phyloP scores from a whole-genome alignment of 2,797 vertebrate genomes.

The Platalea minor region DNA sequence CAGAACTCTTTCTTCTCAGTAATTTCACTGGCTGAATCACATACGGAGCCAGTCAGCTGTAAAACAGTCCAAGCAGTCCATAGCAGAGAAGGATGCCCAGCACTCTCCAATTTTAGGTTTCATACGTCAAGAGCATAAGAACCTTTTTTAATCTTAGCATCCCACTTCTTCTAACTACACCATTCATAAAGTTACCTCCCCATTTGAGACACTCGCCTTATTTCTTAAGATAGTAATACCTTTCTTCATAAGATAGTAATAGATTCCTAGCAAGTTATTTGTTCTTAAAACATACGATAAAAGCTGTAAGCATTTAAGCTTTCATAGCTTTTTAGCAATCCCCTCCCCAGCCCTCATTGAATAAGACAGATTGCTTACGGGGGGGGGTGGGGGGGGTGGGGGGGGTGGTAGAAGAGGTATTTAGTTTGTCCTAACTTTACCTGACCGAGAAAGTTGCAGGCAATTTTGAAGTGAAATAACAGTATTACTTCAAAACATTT shows the following conservation, averaged over 20 bases:
- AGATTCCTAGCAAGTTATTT: not conserved
- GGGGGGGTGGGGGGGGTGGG: too few relatives aligned
- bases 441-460: not conserved
- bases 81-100: not conserved
- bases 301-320: not conserved
- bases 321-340: not conserved
- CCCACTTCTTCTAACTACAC: not conserved
- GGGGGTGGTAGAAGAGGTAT: too few relatives aligned
- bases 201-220: not conserved
- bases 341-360: not conserved
- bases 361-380: not conserved
- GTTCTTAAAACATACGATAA: not conserved
- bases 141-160: not conserved
- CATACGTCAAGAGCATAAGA: not conserved
- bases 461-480: not conserved
- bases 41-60: not conserved
- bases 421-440: not conserved
- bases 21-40: not conserved
- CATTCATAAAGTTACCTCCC: not conserved
- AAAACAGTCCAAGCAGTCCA: not conserved
- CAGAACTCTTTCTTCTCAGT: not conserved
- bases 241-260: not conserved
- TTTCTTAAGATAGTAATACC: not conserved
- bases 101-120: not conserved
- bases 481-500: not conserved